Base-by-base conservation (phyloP, 2,797 vertebrate species). In the Megalops cyprinoides region DNA sequence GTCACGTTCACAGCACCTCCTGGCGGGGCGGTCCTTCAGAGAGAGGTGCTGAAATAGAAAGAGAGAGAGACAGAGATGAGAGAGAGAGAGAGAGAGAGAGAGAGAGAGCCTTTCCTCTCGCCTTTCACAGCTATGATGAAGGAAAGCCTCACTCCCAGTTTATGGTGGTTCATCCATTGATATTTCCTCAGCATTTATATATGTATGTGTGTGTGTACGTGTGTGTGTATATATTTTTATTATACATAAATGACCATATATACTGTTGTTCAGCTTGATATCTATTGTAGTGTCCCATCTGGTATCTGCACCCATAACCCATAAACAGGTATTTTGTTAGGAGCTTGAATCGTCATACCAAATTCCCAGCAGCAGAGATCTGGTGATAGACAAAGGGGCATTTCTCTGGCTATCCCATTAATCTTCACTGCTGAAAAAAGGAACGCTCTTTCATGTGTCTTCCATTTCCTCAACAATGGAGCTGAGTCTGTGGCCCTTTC, bases 351-450 rank as follows among this genome's bases (percentile, higher is more conserved):
- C 34, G 34, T 42, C n/a, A 71, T 23, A 44, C 37, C n/a, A 23
- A 18, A 71, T 71, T 44, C 67, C 67, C 20, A 39, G 67, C 20
- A 42, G 67, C 39, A n/a, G 25, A 71, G 37, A 65, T 65, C 62
- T 65, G 62, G 37, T 37, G 9, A 7, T 25, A 65, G 62, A 71
- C 37, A 71, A 37, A 71, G 10, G 71, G 67, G 37, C 67, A 42
- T 71, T 71, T 67, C 67, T 71, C 67, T 71, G 67, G n/a, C 67
- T 71, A 23, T 20, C 67, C 31, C 67, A 71, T 71, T 71, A 71
- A 71, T 71, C 67, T 71, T 44, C 3, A 9, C 18, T 2, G 67
- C 31, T 67, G 62, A 53, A 71, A 71, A 71, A 71, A 71, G 23
- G 5, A 44, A n/a, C 23, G 10, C 67, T 71, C 37, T 71, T 71